phyloP scores from a whole-genome alignment of 1,140 invertebrate species.

The Octopus sinensis region DNA sequence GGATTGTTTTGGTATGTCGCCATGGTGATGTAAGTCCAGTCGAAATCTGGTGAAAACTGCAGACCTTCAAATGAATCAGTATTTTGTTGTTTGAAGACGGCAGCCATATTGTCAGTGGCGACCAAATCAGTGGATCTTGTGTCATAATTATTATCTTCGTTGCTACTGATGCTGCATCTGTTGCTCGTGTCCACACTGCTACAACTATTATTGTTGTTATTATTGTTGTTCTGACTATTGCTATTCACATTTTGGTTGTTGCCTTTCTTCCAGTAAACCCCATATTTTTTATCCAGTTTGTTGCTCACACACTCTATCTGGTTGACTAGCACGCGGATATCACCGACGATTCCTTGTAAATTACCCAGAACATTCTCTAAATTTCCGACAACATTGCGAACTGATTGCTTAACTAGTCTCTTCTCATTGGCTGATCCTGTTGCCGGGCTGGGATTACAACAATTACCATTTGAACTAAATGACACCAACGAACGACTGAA shows the following conservation, averaged over 20 bases:
- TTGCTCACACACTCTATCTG: slow-evolving; percentile 27
- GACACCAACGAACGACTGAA: neutral
- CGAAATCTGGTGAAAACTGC: slow-evolving; percentile 25
- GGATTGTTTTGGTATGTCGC: neutral
- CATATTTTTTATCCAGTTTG: slow-evolving; percentile 20
- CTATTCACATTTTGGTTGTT: neutral
- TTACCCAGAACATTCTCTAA: slow-evolving; percentile 25
- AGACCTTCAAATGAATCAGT: slow-evolving; percentile 3
- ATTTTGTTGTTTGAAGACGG: neutral
- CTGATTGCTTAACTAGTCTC: slow-evolving; percentile 11
- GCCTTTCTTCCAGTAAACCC: slow-evolving; percentile 7
- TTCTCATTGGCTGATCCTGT: neutral
- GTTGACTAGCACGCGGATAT: slow-evolving; percentile 23
- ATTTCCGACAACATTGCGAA: slow-evolving; percentile 25
- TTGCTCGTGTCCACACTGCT: too few species aligned
- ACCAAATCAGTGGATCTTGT: neutral
- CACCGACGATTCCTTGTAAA: slow-evolving; percentile 27
- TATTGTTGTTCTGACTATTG: neutral
- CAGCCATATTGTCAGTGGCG: neutral
- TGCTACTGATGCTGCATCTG: neutral
- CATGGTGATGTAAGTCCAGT: slow-evolving; percentile 27
- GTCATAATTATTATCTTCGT: neutral
- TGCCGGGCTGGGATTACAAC: neutral
- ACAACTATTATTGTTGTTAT: too few species aligned
- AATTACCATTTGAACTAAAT: neutral